Evolutionary conservation across 2,797 vertebrate genomes (phyloP).

Genomic region (Sciurus vulgaris): DNA sequence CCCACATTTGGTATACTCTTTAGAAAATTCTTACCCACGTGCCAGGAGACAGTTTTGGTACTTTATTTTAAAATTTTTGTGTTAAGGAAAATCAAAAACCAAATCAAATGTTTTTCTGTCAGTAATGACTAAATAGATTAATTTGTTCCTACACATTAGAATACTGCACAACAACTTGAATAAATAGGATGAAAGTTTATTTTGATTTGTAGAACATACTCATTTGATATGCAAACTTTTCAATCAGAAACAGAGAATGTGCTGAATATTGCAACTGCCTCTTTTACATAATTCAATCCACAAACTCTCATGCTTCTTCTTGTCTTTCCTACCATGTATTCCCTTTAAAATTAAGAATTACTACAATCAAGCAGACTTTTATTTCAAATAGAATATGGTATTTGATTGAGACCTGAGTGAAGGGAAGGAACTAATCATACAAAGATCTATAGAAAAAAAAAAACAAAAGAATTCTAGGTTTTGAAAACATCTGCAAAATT

Average conservation of each 20-base stretch:
- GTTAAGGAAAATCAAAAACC: no score
- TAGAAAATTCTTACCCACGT: neutral
- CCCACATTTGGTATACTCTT: neutral
- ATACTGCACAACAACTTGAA: no score
- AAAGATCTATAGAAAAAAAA: neutral
- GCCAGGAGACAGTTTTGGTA: no score
- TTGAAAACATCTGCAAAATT: neutral
- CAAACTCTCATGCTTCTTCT: neutral
- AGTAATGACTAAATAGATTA: no score
- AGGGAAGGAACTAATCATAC: neutral
- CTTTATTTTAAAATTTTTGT: no score
- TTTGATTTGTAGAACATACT: no score
- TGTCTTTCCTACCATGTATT: neutral
- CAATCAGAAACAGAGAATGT: neutral
- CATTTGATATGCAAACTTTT: neutral
- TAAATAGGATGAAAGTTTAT: no score
- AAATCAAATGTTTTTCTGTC: no score
- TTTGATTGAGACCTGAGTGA: neutral
- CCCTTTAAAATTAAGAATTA: constrained; percentile 17
- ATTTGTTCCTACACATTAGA: no score
- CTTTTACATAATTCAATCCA: neutral
- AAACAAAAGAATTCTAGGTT: neutral
- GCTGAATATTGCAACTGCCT: neutral
- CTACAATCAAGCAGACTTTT: neutral
- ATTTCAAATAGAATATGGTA: neutral